These are phyloP conservation scores for Prionace glauca DNA, from an alignment of 2,797 vertebrate species.

Conservation along the genomic window DNA sequence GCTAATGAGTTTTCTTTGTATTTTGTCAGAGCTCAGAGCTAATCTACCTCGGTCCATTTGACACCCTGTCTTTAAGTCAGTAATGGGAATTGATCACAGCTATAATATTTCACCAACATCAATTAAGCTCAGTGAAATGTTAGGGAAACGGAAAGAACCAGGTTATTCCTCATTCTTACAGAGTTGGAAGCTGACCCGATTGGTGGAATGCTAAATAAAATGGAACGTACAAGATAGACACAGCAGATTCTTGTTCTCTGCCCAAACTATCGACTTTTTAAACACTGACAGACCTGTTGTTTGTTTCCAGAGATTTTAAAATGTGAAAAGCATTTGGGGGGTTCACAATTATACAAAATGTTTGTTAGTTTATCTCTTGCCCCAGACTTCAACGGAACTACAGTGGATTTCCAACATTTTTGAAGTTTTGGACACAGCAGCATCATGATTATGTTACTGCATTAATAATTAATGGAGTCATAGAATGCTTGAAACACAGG, in stretches of 20 bases:
- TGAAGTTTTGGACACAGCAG: background rate
- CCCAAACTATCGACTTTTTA: background rate
- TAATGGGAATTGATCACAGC: constrained; percentile 1
- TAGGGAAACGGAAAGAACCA: background rate
- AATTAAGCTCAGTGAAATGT: background rate
- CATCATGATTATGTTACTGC: no score
- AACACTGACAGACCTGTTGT: background rate
- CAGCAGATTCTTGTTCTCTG: background rate
- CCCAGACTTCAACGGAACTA: background rate
- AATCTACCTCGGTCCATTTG: background rate
- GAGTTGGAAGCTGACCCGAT: background rate
- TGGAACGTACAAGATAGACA: background rate
- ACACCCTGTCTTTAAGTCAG: background rate
- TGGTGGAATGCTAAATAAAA: background rate
- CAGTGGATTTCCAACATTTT: background rate
- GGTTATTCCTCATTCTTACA: background rate
- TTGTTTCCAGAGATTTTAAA: background rate
- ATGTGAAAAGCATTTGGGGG: background rate
- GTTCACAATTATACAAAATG: background rate
- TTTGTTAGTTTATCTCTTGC: background rate
- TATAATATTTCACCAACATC: constrained; percentile 27
- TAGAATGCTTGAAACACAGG: no score
- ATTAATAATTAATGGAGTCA: no score
- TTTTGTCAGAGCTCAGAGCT: background rate
- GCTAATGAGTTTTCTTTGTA: constrained; percentile 9